Conservation (phyloP, 2,888 invertebrate species). For the Therioaphis trifolii region DNA sequence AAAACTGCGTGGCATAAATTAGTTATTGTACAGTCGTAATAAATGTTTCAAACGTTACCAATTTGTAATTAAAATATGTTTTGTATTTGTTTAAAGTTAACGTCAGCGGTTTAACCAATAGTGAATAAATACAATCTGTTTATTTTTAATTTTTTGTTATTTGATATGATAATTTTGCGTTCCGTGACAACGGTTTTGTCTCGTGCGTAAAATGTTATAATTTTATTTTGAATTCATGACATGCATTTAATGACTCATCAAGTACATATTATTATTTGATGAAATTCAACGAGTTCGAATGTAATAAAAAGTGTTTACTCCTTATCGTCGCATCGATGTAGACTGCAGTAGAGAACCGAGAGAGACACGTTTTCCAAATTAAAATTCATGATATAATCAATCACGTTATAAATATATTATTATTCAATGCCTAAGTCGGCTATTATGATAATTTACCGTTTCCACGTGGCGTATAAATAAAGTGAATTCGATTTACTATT, state of each 20-base stretch:
- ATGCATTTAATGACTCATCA: not conserved
- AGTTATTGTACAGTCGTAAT: conserved; percentile 14
- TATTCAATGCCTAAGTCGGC: not conserved
- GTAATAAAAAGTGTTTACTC: too few relatives aligned
- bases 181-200: not conserved
- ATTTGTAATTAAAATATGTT: conserved; percentile 53
- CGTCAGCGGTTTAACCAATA: not conserved
- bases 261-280: not conserved
- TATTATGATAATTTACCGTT: not conserved
- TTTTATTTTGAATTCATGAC: too few relatives aligned
- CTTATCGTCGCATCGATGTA: too few relatives aligned
- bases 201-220: not conserved
- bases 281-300: too few relatives aligned
- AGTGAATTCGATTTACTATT: conserved; percentile 1
- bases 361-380: too few relatives aligned
- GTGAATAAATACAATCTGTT: conserved; percentile 44
- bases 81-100: conserved; percentile 37
- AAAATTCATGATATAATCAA: not conserved
- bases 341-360: too few relatives aligned
- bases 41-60: not conserved
- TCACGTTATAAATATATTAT: not conserved
- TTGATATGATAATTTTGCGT: not conserved
- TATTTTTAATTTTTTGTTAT: not conserved
- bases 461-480: not conserved
- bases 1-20: conserved; percentile 8